Evolutionary conservation across 2,113 vertebrate species (phyloP).

Genomic region (Clarias magur): DNA sequence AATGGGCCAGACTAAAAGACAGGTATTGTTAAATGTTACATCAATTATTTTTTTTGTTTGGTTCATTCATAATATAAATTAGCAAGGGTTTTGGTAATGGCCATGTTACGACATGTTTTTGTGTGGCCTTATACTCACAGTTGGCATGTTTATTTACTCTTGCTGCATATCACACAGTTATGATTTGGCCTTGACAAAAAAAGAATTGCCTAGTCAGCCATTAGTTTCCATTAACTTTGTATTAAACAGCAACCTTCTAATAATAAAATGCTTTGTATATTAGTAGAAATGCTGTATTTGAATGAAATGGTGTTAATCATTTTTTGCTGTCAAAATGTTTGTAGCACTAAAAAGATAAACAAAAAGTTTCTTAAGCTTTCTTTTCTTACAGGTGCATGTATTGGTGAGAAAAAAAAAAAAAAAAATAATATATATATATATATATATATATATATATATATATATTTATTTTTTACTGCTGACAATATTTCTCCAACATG

Average conservation of each 20-base stretch:
- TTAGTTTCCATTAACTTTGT: not conserved
- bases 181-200: not conserved
- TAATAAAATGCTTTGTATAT: not conserved
- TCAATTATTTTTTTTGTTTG: slow-evolving; percentile 24
- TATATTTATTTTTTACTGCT: too few relatives aligned
- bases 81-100: not conserved
- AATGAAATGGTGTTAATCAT: too few relatives aligned
- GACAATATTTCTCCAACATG: too few relatives aligned
- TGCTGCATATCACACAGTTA: not conserved
- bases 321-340: too few relatives aligned
- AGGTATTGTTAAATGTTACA: slow-evolving; percentile 41
- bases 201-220: not conserved
- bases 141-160: not conserved
- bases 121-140: not conserved
- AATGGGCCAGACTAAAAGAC: slow-evolving; percentile 38
- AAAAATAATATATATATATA: too few relatives aligned
- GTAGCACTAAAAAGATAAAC: too few relatives aligned
- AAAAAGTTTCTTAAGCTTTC: too few relatives aligned
- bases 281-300: too few relatives aligned
- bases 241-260: not conserved
- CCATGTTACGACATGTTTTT: not conserved
- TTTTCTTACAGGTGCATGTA: too few relatives aligned
- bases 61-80: not conserved
- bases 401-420: too few relatives aligned
- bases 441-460: too few relatives aligned